Evolutionary conservation across 2,113 vertebrate species (phyloP), one percentile per base, ranked within the genome.

Genomic region (Echinops telfairi): DNA sequence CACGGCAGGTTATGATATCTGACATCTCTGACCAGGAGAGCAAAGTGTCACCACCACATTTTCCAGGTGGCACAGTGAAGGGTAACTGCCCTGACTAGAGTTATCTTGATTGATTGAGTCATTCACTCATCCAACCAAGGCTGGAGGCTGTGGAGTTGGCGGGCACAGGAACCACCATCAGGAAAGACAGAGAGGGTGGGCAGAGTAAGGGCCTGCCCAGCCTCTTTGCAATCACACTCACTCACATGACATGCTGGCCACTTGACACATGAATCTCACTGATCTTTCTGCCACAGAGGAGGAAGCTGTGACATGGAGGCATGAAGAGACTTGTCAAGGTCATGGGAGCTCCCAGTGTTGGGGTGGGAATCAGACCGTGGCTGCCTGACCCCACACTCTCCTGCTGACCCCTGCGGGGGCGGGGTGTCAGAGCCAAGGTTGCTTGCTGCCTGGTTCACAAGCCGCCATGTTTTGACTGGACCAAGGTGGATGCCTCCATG

Each of bases 181-280:
- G 47, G 47, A 9, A 33, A 20, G 70, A 20, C 20, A 5, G 68
- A 33, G 68, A 68, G 29, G 38, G 57, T 71, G 19, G 31, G 58
- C 19, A 57, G 19, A 33, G 19, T 36, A 64, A 70, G 79, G 20
- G 60, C 5, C 2, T 15, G 16, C 40, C 77, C 15, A 5, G 58
- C 6, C 17, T 16, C 16, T 2, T 1, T 6, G n/a, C 10, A 17
- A 38, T 38, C 20, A 75, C 25, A 31, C 1, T n/a, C 2, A 6
- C 22, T 60, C 16, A 10, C 16, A 7, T 1, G 70, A 38, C 62
- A 70, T 0, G 2, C 16, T 0, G 1, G 68, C 2, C n/a, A 43
- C 53, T 29, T 2, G 33, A 57, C 47, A 40, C 53, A 43, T 6
- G 40, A 57, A 57, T 36, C 14, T 66, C 58, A 4, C 2, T 6